A percentile compares a stretch with the other conserved stretches of the same genome.
Conservation (phyloP, 1,140 invertebrate genomes). For the Drosophila willistoni region DNA sequence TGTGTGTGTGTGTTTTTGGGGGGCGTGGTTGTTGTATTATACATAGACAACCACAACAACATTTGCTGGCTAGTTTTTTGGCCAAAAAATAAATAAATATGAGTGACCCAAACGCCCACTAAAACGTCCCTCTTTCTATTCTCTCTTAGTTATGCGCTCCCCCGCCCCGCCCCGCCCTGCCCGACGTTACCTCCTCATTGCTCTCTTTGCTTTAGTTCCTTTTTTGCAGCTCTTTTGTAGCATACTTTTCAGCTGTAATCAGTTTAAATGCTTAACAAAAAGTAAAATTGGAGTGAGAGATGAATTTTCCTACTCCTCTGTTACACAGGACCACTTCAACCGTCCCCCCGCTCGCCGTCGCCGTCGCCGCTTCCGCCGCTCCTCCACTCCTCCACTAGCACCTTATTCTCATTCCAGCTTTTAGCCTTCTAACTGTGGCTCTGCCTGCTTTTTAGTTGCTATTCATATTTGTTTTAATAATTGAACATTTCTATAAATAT, state of each 20-base stretch:
- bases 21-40: slow-evolving; percentile 43
- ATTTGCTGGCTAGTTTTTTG: slow-evolving; percentile 56
- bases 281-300: neutral
- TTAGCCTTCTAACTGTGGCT: slow-evolving; percentile 4
- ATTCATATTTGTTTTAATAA: slow-evolving; percentile 81
- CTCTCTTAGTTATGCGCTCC: neutral
- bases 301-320: neutral
- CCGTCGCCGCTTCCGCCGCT: no score
- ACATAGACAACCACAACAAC: slow-evolving; percentile 52
- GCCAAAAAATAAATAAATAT: slow-evolving; percentile 77
- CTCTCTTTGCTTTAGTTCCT: slow-evolving; percentile 15
- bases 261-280: slow-evolving; percentile 81
- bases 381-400: neutral
- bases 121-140: neutral
- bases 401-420: neutral
- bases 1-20: neutral
- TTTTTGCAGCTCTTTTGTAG: slow-evolving; percentile 47
- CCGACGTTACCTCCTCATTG: neutral
- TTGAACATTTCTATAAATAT: slow-evolving; percentile 72
- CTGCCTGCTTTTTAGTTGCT: slow-evolving; percentile 70
- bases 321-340: neutral
- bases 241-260: slow-evolving; percentile 80
- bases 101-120: slow-evolving; percentile 53
- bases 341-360: no score
- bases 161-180: neutral